Percentiles rank a stretch among this genome's conserved stretches.
Conservation (phyloP, 1,140 invertebrate genomes). For the Sipha flava region DNA sequence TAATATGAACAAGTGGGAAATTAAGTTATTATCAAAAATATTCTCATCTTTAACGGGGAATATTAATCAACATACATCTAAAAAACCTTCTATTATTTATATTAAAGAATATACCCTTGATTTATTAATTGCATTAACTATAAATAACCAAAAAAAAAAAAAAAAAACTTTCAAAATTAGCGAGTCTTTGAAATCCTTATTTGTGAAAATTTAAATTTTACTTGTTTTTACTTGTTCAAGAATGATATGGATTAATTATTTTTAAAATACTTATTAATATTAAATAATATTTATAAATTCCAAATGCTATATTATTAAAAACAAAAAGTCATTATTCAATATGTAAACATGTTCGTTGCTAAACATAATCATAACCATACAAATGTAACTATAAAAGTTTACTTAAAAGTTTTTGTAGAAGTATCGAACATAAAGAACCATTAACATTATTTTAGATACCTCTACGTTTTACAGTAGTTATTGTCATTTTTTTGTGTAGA, state of each 20-base stretch:
- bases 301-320: too few relatives aligned
- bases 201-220: too few relatives aligned
- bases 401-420: background rate
- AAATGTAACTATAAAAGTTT: background rate
- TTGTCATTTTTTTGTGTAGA: background rate
- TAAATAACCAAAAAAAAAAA: too few relatives aligned
- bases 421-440: background rate
- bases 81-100: background rate
- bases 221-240: too few relatives aligned
- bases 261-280: too few relatives aligned
- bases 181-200: too few relatives aligned
- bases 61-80: background rate
- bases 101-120: too few relatives aligned
- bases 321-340: too few relatives aligned
- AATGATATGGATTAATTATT: too few relatives aligned
- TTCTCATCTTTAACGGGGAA: background rate
- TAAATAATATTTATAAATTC: too few relatives aligned
- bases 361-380: background rate
- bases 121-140: background rate
- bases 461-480: background rate
- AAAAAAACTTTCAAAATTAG: too few relatives aligned
- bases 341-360: background rate
- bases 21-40: background rate
- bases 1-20: too few relatives aligned
- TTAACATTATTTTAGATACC: background rate